Percentiles rank a stretch among this genome's conserved stretches.
phyloP scores from a whole-genome alignment of 2,797 vertebrate genomes.

The Scolopax rusticola region DNA sequence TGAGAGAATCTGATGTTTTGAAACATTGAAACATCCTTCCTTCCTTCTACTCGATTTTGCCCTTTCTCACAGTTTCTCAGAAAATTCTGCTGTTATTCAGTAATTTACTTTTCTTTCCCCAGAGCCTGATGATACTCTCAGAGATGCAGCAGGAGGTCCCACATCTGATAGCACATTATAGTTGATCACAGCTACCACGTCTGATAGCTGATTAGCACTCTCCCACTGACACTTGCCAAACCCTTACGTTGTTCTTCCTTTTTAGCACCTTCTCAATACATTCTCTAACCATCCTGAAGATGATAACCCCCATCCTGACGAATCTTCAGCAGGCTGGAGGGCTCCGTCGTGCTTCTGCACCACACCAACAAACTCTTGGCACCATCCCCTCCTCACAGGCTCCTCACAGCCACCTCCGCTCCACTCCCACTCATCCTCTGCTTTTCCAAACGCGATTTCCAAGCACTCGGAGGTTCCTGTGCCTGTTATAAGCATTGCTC shows the following conservation, averaged over 20 bases:
- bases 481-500: neutral
- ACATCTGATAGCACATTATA: neutral
- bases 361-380: neutral
- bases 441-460: neutral
- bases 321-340: neutral
- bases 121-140: neutral
- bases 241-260: neutral
- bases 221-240: neutral
- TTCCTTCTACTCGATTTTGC: neutral
- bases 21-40: neutral
- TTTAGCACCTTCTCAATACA: neutral
- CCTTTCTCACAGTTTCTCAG: neutral
- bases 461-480: neutral
- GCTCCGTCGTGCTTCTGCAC: neutral
- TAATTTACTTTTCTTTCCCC: neutral
- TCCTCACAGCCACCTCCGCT: neutral
- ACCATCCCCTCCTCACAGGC: neutral
- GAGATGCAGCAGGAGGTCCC: neutral
- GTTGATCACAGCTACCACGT: too few relatives aligned
- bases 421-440: neutral
- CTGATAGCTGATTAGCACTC: neutral
- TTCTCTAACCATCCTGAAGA: neutral
- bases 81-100: neutral
- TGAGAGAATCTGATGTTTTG: neutral
- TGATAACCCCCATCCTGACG: neutral